Conservation (phyloP, 1,140 invertebrate species). For the Diachasma alloeum region DNA sequence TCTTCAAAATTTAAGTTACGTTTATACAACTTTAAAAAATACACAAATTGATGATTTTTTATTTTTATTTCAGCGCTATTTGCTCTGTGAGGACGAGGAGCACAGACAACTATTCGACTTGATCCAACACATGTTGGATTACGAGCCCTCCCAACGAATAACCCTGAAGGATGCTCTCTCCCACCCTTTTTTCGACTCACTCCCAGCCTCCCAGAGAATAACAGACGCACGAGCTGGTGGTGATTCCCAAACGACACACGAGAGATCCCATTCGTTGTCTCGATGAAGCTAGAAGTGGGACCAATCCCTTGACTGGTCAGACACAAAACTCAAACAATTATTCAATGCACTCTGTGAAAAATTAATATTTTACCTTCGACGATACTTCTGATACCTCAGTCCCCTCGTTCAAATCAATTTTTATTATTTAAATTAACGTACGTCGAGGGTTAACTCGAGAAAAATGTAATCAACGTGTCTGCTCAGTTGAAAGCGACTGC, state of each 20-base stretch:
- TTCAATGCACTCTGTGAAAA: conserved; percentile 9
- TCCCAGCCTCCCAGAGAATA: conserved; percentile 78
- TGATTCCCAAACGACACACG: conserved; percentile 63
- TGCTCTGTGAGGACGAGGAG: conserved; percentile 87
- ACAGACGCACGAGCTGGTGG: conserved; percentile 66
- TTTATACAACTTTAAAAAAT: too few relatives aligned
- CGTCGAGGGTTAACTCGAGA: not conserved
- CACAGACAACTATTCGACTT: conserved; percentile 94
- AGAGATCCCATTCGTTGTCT: conserved; percentile 71
- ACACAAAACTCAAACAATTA: conserved; percentile 42
- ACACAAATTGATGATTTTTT: not conserved
- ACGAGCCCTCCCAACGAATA: conserved; percentile 91
- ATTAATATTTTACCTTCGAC: not conserved
- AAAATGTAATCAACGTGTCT: not conserved
- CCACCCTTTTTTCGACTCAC: conserved; percentile 93
- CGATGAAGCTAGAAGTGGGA: conserved; percentile 68
- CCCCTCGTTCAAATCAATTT: not conserved
- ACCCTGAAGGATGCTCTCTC: conserved; percentile 86
- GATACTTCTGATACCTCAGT: not conserved
- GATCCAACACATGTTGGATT: conserved; percentile 95
- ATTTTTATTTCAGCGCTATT: conserved; percentile 81
- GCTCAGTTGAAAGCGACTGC: not conserved
- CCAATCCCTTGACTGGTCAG: conserved; percentile 52
- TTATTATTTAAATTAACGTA: not conserved
- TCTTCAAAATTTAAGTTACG: not conserved